These are phyloP conservation scores for Aleiodes sp. DNA, from an alignment of 1,140 invertebrate genomes.

Conservation along the genomic window DNA sequence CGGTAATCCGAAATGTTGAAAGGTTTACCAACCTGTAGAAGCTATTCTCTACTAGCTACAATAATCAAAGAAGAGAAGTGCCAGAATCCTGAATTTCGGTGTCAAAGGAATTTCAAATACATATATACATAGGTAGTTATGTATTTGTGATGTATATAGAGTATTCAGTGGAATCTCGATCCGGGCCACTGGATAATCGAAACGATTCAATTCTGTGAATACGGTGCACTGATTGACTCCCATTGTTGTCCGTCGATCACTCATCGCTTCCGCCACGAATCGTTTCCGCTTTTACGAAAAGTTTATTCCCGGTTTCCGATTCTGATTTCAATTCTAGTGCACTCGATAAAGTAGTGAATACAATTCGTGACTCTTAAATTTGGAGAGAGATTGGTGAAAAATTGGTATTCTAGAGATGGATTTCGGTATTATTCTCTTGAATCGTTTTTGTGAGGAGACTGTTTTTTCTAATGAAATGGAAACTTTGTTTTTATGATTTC, in stretches of 20 bases:
- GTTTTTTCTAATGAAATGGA: too few relatives aligned
- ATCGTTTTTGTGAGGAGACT: too few relatives aligned
- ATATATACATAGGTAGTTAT: too few relatives aligned
- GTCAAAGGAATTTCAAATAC: not conserved
- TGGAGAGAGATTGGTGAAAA: too few relatives aligned
- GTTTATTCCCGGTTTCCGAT: conserved; percentile 37
- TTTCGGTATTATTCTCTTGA: too few relatives aligned
- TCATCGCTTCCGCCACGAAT: conserved; percentile 41
- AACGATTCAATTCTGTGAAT: conserved; percentile 55
- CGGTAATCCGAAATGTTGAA: conserved; percentile 18
- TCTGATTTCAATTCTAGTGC: conserved; percentile 26
- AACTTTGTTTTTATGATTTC: too few relatives aligned
- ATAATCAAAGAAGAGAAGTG: conserved; percentile 6
- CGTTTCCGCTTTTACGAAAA: conserved; percentile 39
- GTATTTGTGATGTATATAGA: not conserved
- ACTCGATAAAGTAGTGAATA: not conserved
- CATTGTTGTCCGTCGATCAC: conserved; percentile 57
- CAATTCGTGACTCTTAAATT: not conserved
- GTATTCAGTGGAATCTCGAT: not conserved
- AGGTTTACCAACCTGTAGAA: conserved; percentile 29
- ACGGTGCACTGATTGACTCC: conserved; percentile 60
- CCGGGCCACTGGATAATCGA: conserved; percentile 51
- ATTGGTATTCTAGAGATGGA: too few relatives aligned
- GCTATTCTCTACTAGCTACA: conserved; percentile 19
- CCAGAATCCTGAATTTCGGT: conserved; percentile 3